Conservation (phyloP, 2,888 invertebrate species). For the Seladonia tumulorum region DNA sequence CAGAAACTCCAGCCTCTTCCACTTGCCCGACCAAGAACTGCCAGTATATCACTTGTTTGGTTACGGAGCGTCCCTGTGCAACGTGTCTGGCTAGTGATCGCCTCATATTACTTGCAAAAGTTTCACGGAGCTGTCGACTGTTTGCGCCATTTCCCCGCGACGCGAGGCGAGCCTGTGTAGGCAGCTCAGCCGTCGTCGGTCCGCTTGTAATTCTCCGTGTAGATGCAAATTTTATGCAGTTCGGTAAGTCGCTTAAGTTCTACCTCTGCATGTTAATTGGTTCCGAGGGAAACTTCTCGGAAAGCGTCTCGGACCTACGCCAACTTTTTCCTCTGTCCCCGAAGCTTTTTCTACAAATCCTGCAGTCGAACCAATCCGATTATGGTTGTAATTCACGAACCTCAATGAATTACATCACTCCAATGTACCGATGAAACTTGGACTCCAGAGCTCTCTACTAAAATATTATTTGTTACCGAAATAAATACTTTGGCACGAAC, state of each 20-base stretch:
- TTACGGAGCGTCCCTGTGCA: not conserved
- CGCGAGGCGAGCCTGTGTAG: conserved; percentile 15
- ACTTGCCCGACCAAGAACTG: not conserved
- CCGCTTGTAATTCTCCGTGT: conserved; percentile 46
- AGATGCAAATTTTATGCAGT: conserved; percentile 59
- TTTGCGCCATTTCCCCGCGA: conserved; percentile 16
- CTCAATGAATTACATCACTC: not conserved
- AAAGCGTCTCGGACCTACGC: not conserved
- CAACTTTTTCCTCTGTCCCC: conserved; percentile 22
- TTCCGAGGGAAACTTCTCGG: conserved; percentile 30
- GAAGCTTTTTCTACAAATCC: not conserved
- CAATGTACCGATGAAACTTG: not conserved
- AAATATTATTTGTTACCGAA: too few species aligned
- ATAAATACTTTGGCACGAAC: too few species aligned
- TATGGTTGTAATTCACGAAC: conserved; percentile 19
- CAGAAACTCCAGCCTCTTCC: not conserved
- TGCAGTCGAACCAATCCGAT: not conserved
- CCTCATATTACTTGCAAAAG: conserved; percentile 6
- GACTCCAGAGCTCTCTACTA: not conserved
- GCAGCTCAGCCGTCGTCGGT: not conserved
- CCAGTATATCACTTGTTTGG: not conserved
- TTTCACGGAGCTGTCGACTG: not conserved
- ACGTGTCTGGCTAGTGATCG: not conserved
- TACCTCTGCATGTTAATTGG: conserved; percentile 50
- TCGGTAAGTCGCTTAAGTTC: conserved; percentile 35